Base-by-base conservation (phyloP, 92 coral and sea anemone genomes). In the Montipora capitata region DNA sequence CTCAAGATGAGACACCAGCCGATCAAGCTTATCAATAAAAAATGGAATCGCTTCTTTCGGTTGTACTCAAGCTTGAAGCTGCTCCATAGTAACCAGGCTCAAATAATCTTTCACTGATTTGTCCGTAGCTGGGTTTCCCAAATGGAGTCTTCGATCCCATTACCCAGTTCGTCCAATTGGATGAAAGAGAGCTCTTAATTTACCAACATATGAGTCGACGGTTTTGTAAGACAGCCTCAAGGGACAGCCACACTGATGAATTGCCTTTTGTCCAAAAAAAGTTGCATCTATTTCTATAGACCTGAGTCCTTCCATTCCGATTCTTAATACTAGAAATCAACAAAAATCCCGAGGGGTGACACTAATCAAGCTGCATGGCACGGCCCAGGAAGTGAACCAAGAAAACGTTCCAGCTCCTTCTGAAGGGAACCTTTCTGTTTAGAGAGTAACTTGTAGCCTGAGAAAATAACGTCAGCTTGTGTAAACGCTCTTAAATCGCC, bases 111-210 rank as follows among this genome's bases (percentile, higher is more conserved):
- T 88, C 2, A 88, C 75, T 7, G 79, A 42, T 68, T 79, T 89
- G 57, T 92, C 95, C 3, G 91, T 78, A 3, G 95, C 95, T 17
- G 95, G 95, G 87, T 88, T 92, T 16, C 92, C 95, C 16, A 92
- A 16, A 7, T 74, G 79, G 5, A 92, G 44, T 0, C 96, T 92
- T 14, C 39, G 56, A 58, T 88, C 92, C 92, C 87, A 82, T 65
- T 92, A 82, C 5, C 95, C 95, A 10, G 76, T 86, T 7, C 92
- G 76, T 2, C 92, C 95, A 27, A 71, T 68, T 2, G 86, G 85
- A 54, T 91, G 94, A 57, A 91, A 86, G 13, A 86, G 80, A 16
- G 88, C 82, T 40, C 91, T 5, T 10, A 87, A 44, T 71, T 91
- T 90, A 15, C 94, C 94, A 9, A 90, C 79, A 52, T 90, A 90